Evolutionary conservation across 2,113 vertebrate genomes (phyloP).

Genomic region (Aplodontia rufa): DNA sequence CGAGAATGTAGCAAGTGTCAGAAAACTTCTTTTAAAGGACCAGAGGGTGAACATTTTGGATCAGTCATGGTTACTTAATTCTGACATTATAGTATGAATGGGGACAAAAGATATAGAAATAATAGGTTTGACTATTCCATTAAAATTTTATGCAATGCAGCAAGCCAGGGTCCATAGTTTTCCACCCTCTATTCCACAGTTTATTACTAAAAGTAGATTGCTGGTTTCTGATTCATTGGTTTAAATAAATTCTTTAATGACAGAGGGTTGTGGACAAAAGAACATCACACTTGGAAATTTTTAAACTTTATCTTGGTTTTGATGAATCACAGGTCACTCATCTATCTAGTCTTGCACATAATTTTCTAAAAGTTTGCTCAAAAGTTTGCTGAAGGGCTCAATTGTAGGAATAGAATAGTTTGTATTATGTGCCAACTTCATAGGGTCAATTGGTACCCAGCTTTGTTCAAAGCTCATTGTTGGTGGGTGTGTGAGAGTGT

Average conservation of each 20-base stretch:
- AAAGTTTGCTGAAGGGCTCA: no score
- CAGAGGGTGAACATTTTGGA: neutral
- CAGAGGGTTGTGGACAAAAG: neutral
- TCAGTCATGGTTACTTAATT: neutral
- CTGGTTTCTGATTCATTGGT: neutral
- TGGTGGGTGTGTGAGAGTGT: neutral
- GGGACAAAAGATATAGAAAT: fast-evolving
- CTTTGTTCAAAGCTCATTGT: no score
- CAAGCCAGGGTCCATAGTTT: neutral
- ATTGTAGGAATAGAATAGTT: no score
- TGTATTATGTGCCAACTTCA: neutral
- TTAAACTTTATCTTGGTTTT: neutral
- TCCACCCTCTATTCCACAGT: neutral
- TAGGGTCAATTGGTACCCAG: no score
- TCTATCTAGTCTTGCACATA: no score
- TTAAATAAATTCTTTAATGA: neutral
- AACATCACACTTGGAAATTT: neutral
- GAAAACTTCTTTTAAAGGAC: neutral
- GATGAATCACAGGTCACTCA: neutral
- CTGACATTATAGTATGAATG: neutral
- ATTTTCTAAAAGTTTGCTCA: neutral
- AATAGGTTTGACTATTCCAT: neutral
- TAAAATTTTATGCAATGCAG: neutral
- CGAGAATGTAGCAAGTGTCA: neutral
- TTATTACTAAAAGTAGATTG: neutral